Evolutionary conservation across 1,140 invertebrate genomes (phyloP).

Genomic region (Leptinotarsa lineolata): DNA sequence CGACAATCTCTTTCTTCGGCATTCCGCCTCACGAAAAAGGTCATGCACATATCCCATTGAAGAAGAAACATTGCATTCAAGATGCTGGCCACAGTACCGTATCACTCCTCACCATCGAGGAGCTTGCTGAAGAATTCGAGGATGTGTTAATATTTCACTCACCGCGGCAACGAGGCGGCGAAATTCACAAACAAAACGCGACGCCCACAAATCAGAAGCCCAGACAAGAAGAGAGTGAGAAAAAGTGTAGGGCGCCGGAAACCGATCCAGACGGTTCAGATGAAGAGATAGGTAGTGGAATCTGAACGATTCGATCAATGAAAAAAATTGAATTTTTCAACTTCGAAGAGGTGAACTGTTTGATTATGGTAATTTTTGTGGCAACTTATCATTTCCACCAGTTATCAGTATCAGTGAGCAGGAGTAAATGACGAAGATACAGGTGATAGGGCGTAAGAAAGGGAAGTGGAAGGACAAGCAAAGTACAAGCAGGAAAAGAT

Average conservation of each 20-base stretch:
- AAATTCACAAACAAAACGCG: constrained; percentile 13
- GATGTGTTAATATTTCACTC: constrained; percentile 23
- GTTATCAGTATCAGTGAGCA: too few relatives aligned
- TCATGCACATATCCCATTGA: constrained; percentile 5
- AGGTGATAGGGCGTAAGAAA: too few relatives aligned
- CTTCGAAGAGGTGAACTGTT: not conserved
- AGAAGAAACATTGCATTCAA: not conserved
- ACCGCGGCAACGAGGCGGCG: not conserved
- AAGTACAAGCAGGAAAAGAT: too few relatives aligned
- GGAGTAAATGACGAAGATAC: too few relatives aligned
- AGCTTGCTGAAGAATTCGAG: constrained; percentile 17
- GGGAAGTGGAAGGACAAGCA: too few relatives aligned
- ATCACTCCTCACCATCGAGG: constrained; percentile 16
- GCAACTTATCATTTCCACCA: too few relatives aligned
- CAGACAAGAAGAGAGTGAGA: not conserved
- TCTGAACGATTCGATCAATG: not conserved
- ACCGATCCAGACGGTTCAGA: not conserved
- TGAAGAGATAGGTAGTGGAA: not conserved
- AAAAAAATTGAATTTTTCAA: not conserved
- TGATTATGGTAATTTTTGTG: too few relatives aligned
- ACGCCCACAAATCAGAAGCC: constrained; percentile 14
- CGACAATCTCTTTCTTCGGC: not conserved
- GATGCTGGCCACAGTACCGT: not conserved
- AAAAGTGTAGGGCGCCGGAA: not conserved
- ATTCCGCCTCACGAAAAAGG: not conserved